A percentile compares a stretch with the other conserved stretches of the same genome.
Evolutionary conservation across 2,888 invertebrate genomes (phyloP).

Genomic region (Lapara coniferarum): DNA sequence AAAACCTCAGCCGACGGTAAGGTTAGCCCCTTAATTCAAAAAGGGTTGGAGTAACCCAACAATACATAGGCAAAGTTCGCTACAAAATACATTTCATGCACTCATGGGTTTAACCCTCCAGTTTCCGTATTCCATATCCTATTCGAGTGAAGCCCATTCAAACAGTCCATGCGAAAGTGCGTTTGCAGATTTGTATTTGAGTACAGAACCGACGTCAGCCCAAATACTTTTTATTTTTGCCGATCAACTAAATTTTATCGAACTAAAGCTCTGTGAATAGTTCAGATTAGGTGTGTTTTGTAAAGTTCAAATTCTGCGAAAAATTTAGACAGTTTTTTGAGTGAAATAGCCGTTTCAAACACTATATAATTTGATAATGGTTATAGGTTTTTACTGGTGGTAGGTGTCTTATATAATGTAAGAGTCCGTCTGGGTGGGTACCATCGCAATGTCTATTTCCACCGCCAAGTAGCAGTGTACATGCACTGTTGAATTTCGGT

Average conservation of each 20-base stretch:
- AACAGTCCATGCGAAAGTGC: not conserved
- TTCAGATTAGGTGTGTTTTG: too few relatives aligned
- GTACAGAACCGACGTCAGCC: not conserved
- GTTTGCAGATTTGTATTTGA: constrained; percentile 1
- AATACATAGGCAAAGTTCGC: not conserved
- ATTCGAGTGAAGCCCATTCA: not conserved
- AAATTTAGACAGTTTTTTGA: too few relatives aligned
- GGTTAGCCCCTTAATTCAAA: constrained; percentile 2
- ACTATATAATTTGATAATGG: too few relatives aligned
- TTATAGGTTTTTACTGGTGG: too few relatives aligned
- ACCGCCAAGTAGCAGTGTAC: too few relatives aligned
- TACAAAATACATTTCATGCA: constrained; percentile 17
- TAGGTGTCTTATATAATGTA: too few relatives aligned
- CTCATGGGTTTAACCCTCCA: constrained; percentile 1
- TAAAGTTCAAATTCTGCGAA: too few relatives aligned
- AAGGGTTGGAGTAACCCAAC: not conserved
- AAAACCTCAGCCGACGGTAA: not conserved
- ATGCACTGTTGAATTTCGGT: too few relatives aligned
- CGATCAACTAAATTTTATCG: not conserved
- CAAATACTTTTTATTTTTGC: not conserved
- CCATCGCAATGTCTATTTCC: too few relatives aligned
- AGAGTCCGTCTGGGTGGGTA: too few relatives aligned
- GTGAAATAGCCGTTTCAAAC: too few relatives aligned
- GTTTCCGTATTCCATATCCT: not conserved
- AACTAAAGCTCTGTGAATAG: not conserved